phyloP scores from a whole-genome alignment of 2,113 vertebrate genomes.

The Pao palembangensis region DNA sequence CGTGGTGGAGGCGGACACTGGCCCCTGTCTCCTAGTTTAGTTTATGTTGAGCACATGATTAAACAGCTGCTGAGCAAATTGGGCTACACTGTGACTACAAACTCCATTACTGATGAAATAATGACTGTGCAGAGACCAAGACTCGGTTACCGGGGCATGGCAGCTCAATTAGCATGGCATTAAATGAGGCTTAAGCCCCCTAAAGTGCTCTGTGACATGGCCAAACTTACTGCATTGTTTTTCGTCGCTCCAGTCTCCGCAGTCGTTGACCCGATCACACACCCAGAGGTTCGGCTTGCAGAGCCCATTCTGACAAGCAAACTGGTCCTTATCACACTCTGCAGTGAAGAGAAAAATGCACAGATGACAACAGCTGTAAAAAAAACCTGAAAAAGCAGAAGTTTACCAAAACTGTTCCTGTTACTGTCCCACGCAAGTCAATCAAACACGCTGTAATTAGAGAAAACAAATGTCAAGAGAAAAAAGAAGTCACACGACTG shows the following conservation, averaged over 20 bases:
- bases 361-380: too few relatives aligned
- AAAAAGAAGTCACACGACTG: too few relatives aligned
- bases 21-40: constrained; percentile 13
- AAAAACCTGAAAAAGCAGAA: background rate
- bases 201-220: background rate
- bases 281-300: constrained; percentile 73
- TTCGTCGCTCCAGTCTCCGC: constrained; percentile 77
- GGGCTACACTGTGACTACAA: constrained; percentile 38
- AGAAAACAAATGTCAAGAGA: too few relatives aligned
- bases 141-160: constrained; percentile 14
- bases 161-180: constrained; percentile 42
- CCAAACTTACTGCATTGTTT: constrained; percentile 67
- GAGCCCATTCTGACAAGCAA: constrained; percentile 67
- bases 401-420: background rate
- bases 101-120: constrained; percentile 43
- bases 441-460: too few relatives aligned
- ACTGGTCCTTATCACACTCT: constrained; percentile 71
- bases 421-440: too few relatives aligned
- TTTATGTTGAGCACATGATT: constrained; percentile 31
- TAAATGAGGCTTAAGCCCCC: constrained; percentile 23
- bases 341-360: background rate
- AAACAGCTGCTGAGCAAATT: constrained; percentile 32
- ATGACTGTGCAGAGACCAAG: constrained; percentile 30
- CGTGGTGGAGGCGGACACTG: constrained; percentile 1
- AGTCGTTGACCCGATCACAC: constrained; percentile 76